These are phyloP conservation scores for Dryococelus australis DNA, from an alignment of 2,888 invertebrate genomes.

Conservation along the genomic window DNA sequence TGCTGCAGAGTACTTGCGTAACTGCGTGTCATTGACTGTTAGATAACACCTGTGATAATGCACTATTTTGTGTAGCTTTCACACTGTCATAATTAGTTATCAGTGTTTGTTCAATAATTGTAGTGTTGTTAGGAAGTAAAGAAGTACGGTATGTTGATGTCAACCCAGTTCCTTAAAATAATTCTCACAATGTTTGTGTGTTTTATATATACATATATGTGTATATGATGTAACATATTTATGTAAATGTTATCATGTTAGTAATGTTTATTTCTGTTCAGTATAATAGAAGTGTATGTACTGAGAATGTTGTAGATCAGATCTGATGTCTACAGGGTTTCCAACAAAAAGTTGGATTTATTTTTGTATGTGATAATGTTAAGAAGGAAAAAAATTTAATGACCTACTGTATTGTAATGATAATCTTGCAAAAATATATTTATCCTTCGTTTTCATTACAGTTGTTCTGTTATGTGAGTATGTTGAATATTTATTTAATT, in stretches of 20 bases:
- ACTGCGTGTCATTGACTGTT: neutral
- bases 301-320: neutral
- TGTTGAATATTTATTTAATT: neutral
- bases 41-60: neutral
- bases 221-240: neutral
- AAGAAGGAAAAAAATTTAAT: neutral
- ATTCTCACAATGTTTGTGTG: neutral
- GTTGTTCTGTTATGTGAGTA: neutral
- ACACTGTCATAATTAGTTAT: neutral
- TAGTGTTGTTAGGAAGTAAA: neutral
- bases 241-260: neutral
- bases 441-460: too few relatives aligned
- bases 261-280: neutral
- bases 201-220: neutral
- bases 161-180: neutral
- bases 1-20: neutral
- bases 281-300: neutral
- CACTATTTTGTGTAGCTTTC: neutral
- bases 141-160: neutral
- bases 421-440: neutral
- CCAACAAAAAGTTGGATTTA: slow-evolving; percentile 8
- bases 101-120: neutral
- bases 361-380: slow-evolving; percentile 16
- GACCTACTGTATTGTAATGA: neutral
- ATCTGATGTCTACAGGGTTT: neutral